These are phyloP conservation scores for Cephus rjabovi DNA, from an alignment of 2,888 invertebrate genomes.

Conservation along the genomic window DNA sequence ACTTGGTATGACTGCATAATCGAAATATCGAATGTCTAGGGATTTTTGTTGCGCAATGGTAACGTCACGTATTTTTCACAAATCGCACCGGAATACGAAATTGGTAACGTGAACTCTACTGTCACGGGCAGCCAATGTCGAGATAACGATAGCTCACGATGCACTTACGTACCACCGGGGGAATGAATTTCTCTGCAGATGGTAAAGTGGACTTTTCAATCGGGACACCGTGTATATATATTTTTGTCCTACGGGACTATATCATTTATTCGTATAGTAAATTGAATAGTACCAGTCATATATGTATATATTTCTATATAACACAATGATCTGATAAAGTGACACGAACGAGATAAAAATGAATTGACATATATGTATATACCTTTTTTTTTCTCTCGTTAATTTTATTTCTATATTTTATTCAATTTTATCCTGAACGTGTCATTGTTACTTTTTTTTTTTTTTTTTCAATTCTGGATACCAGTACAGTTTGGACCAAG, in stretches of 20 bases:
- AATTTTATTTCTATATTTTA: not conserved
- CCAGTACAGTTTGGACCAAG: not conserved
- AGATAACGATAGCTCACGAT: not conserved
- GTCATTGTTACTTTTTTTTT: not conserved
- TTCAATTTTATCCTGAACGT: not conserved
- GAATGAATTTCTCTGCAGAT: not conserved
- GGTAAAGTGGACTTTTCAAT: conserved; percentile 5
- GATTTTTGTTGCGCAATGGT: not conserved
- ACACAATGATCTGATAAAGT: not conserved
- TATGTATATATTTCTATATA: too few relatives aligned
- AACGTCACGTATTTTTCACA: not conserved
- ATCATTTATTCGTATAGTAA: not conserved
- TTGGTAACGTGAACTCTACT: not conserved
- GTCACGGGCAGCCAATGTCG: not conserved
- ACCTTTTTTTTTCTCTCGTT: not conserved
- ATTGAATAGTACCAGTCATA: not conserved
- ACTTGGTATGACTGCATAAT: not conserved
- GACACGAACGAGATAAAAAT: not conserved
- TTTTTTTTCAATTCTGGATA: not conserved
- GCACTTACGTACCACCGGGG: not conserved
- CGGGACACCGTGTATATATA: not conserved
- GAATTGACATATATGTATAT: not conserved
- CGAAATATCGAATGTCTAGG: not conserved
- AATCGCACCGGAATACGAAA: not conserved
- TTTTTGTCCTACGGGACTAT: not conserved